Evolutionary conservation across 2,797 vertebrate species (phyloP).

Genomic region (Denticeps clupeoides): DNA sequence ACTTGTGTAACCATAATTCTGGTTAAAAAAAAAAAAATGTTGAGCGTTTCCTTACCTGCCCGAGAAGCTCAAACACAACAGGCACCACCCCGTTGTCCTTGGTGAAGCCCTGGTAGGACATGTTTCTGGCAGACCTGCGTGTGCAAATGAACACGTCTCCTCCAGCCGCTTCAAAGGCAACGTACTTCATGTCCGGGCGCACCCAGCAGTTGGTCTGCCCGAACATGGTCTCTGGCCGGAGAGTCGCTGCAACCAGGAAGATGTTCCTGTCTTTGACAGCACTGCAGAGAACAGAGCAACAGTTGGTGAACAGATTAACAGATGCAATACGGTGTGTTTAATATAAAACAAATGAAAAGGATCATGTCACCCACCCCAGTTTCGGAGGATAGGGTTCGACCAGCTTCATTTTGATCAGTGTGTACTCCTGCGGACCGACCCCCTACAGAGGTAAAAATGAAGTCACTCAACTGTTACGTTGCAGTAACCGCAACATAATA

Average conservation of each 20-base stretch:
- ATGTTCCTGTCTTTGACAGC: slow-evolving; percentile 78
- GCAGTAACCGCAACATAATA: too few species aligned
- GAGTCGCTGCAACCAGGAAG: slow-evolving; percentile 88
- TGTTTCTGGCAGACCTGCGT: slow-evolving; percentile 83
- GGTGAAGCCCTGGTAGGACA: slow-evolving; percentile 92
- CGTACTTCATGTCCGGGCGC: slow-evolving; percentile 86
- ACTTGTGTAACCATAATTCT: too few species aligned
- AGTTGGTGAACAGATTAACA: too few species aligned
- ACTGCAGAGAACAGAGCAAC: slow-evolving; percentile 45
- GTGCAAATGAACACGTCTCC: slow-evolving; percentile 85
- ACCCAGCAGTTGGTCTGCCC: slow-evolving; percentile 98
- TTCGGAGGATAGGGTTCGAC: slow-evolving; percentile 83
- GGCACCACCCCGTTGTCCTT: slow-evolving; percentile 78
- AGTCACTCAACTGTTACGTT: too few species aligned
- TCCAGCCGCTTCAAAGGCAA: slow-evolving; percentile 72
- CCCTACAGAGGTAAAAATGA: slow-evolving; percentile 70
- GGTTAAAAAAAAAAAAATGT: too few species aligned
- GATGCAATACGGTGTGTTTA: not conserved
- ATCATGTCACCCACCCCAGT: slow-evolving; percentile 64
- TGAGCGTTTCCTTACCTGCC: slow-evolving; percentile 65
- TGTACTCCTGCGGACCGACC: slow-evolving; percentile 93
- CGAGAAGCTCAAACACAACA: slow-evolving; percentile 82
- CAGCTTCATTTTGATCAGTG: slow-evolving; percentile 90
- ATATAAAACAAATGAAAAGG: not conserved
- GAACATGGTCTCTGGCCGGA: slow-evolving; percentile 96